Percentiles rank a stretch among this genome's conserved stretches.
These are phyloP conservation scores for Tenrec ecaudatus DNA, from an alignment of 2,113 vertebrate species.

Conservation along the genomic window DNA sequence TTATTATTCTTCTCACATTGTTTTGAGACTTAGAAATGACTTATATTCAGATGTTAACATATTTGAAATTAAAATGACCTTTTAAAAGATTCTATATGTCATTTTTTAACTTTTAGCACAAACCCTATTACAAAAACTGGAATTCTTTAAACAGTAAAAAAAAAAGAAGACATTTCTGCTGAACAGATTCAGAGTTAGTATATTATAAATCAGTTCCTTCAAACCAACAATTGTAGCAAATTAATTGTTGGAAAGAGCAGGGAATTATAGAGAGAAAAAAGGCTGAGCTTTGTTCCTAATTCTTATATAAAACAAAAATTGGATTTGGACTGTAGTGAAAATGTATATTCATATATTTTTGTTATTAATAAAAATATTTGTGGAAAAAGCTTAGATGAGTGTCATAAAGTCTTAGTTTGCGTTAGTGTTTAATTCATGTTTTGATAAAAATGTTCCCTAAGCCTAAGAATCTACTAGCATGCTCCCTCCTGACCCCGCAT, in stretches of 20 bases:
- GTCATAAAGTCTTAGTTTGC: constrained; percentile 14
- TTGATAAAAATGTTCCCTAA: neutral
- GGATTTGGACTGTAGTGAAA: neutral
- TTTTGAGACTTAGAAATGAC: constrained; percentile 21
- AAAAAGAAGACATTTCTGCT: neutral
- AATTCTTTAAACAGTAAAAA: constrained; percentile 25
- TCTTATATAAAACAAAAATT: constrained; percentile 42
- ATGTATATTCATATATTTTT: neutral
- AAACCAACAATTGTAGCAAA: neutral
- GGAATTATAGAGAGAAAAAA: neutral
- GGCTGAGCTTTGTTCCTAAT: neutral
- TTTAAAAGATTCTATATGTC: constrained; percentile 45
- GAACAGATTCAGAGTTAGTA: neutral
- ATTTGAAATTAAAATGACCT: constrained; percentile 63
- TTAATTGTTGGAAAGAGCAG: neutral
- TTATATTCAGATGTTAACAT: constrained; percentile 25
- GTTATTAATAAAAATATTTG: neutral
- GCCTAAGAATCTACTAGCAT: neutral
- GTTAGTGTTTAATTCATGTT: neutral
- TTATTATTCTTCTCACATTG: constrained; percentile 66
- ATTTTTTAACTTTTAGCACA: constrained; percentile 53
- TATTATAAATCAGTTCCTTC: neutral
- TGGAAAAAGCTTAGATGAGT: neutral
- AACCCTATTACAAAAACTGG: constrained; percentile 44
- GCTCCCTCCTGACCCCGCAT: neutral